Evolutionary conservation across 2,797 vertebrate genomes (phyloP).

Genomic region (Acanthurus leucopareius): DNA sequence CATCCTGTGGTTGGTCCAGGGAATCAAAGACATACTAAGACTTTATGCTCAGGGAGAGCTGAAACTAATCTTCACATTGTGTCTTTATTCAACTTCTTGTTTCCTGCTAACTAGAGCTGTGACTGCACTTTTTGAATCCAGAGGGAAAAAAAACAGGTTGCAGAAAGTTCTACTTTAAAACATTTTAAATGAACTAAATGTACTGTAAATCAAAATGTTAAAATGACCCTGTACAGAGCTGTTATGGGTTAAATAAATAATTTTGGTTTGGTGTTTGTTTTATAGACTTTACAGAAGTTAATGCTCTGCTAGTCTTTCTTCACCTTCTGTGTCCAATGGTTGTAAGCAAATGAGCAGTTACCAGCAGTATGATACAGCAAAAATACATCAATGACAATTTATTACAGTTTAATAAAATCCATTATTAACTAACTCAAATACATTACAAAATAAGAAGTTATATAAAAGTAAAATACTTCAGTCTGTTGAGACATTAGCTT

Average conservation of each 20-base stretch:
- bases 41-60: slow-evolving; percentile 54
- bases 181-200: slow-evolving; percentile 28
- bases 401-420: slow-evolving; percentile 79
- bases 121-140: slow-evolving; percentile 30
- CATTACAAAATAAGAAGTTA: slow-evolving; percentile 77
- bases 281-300: not conserved
- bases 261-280: slow-evolving; percentile 49
- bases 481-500: slow-evolving; percentile 56
- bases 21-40: not conserved
- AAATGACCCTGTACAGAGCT: slow-evolving; percentile 47
- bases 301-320: not conserved
- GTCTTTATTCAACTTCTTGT: slow-evolving; percentile 53
- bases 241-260: slow-evolving; percentile 48
- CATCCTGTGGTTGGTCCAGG: slow-evolving; percentile 10
- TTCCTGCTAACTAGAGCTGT: slow-evolving; percentile 40
- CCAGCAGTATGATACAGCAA: slow-evolving; percentile 31
- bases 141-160: slow-evolving; percentile 26
- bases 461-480: slow-evolving; percentile 78
- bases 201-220: slow-evolving; percentile 52
- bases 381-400: slow-evolving; percentile 59
- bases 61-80: slow-evolving; percentile 42
- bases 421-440: slow-evolving; percentile 69
- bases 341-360: slow-evolving; percentile 1
- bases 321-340: not conserved
- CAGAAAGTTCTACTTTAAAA: slow-evolving; percentile 45